phyloP scores from a whole-genome alignment of 2,113 vertebrate genomes.

The Elgaria multicarinata region DNA sequence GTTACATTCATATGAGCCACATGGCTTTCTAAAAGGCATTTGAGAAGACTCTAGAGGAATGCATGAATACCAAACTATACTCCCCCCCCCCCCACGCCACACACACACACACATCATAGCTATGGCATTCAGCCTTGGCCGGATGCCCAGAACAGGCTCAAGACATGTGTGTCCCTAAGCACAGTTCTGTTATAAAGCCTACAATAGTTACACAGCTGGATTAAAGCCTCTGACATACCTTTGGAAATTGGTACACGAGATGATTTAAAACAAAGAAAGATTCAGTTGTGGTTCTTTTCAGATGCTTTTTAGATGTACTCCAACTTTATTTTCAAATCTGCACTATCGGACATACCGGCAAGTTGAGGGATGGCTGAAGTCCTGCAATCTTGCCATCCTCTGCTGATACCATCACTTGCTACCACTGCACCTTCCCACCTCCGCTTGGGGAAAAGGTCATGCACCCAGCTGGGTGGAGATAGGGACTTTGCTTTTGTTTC shows the following conservation, averaged over 20 bases:
- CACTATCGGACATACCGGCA: not conserved
- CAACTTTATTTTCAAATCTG: not conserved
- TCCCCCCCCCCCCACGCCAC: too few species aligned
- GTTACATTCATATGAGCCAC: not conserved
- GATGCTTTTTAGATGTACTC: not conserved
- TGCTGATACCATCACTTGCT: not conserved
- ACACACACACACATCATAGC: too few species aligned
- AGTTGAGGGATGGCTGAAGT: not conserved
- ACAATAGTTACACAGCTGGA: conserved; percentile 61
- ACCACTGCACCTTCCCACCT: not conserved
- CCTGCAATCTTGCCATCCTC: too few species aligned
- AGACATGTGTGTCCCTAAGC: conserved; percentile 55
- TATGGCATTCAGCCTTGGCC: conserved; percentile 23
- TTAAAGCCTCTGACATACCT: conserved; percentile 60
- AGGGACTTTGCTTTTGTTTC: not conserved
- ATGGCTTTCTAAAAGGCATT: conserved; percentile 32
- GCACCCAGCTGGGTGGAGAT: not conserved
- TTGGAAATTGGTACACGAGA: conserved; percentile 65
- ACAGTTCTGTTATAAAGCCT: conserved; percentile 60
- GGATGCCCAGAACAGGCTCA: conserved; percentile 52
- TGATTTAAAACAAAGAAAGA: conserved; percentile 47
- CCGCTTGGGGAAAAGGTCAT: conserved; percentile 31
- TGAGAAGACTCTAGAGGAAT: conserved; percentile 18
- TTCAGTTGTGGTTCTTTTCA: conserved; percentile 52
- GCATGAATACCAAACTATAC: not conserved